Base-by-base conservation (phyloP, 2,113 vertebrate genomes). In the Osmerus mordax region DNA sequence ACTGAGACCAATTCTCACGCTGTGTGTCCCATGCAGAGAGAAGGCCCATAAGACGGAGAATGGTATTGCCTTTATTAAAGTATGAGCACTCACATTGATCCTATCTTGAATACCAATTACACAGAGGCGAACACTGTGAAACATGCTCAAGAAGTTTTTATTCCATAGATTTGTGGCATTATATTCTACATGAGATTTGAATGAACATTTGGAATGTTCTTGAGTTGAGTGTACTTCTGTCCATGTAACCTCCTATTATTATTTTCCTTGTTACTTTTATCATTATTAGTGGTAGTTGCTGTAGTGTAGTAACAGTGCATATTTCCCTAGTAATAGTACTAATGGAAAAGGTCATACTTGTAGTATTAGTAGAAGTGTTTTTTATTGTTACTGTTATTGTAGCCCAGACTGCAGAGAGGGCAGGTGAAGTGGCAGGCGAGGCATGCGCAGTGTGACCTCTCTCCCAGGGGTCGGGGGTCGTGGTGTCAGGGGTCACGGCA, bases 1-100 rank as follows among this genome's bases (percentile, higher is more conserved):
- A 90, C 87, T 91, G 90, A 79, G 90, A 89, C 87, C 83, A 87
- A 92, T 91, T 92, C 88, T 79, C 82, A 88, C 81, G 87, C 89
- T 81, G 84, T 86, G 89, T 87, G 91, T 90, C 91, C 91, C 89
- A 89, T 90, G 87, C 91, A 89, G 84, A 78, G 75, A 72, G 87
- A 85, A 89, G 87, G 88, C 87, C 88, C 86, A 86, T 89, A 87
- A 88, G 88, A 87, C 90, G 84, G 75, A 87, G 81, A 87, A 87
- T 79, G 80, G 74, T 76, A 74, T 71, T 80, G 85, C 83, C 79
- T 91, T 87, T 89, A 87, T 88, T 87, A 87, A 86, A 87, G 81
- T 85, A 86, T 74, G 75, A 81, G 78, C 76, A 36, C 77, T 83
- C 64, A 75, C 82, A 84, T 84, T 61, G 87, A 89, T 91, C 67